These are phyloP conservation scores for Cinclus cinclus DNA, from an alignment of 2,113 vertebrate genomes.

Conservation along the genomic window DNA sequence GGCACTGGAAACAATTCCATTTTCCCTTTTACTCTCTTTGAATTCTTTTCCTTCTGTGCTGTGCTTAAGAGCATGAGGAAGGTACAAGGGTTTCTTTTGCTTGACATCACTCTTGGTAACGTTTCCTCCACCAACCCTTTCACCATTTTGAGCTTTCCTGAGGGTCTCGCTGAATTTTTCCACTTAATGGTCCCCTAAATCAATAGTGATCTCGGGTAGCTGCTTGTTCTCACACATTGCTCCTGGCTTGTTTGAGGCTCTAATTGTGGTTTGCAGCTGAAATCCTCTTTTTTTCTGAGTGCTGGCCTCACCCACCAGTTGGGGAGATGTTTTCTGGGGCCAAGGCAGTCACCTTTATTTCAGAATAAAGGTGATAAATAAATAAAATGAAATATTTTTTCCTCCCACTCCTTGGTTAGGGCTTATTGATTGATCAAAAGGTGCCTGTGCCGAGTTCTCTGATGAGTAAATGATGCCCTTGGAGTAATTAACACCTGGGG, in stretches of 20 bases:
- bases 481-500: neutral
- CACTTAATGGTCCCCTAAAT: neutral
- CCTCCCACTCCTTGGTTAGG: neutral
- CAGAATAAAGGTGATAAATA: neutral
- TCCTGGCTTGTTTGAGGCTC: neutral
- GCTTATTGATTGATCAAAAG: neutral
- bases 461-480: accelerated
- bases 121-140: neutral
- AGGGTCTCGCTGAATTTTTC: neutral
- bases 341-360: neutral
- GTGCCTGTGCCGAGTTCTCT: neutral
- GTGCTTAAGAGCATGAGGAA: neutral
- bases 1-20: neutral
- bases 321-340: neutral
- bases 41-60: neutral
- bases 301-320: neutral
- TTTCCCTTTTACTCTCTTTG: neutral
- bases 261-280: neutral
- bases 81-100: neutral
- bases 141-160: neutral
- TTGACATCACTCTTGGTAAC: neutral
- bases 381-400: too few relatives aligned
- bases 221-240: neutral
- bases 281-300: neutral
- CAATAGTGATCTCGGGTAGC: neutral